Evolutionary conservation across 2,797 vertebrate genomes (phyloP).

Genomic region (Notamacropus eugenii): DNA sequence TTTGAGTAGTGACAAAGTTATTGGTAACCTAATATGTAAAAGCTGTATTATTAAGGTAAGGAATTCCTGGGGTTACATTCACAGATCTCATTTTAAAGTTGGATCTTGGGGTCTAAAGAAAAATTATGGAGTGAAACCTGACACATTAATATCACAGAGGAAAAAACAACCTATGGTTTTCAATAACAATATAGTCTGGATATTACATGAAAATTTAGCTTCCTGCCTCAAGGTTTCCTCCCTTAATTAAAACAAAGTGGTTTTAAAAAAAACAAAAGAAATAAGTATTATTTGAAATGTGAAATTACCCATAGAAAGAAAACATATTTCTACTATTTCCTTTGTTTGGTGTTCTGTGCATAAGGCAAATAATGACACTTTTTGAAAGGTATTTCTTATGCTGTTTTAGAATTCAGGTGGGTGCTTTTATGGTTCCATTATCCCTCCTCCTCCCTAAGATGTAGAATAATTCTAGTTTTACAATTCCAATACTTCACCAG

Average conservation of each 20-base stretch:
- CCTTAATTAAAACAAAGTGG: conserved; percentile 61
- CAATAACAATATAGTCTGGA: conserved; percentile 64
- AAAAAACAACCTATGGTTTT: conserved; percentile 62
- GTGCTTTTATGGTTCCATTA: background rate
- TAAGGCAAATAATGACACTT: conserved; percentile 30
- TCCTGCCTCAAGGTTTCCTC: conserved; percentile 50
- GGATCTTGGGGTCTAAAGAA: conserved; percentile 48
- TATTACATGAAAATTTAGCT: conserved; percentile 70
- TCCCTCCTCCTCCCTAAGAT: background rate
- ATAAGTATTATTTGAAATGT: conserved; percentile 63
- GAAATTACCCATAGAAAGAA: conserved; percentile 55
- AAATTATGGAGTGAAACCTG: conserved; percentile 71
- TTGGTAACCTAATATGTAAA: background rate
- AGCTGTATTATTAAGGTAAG: conserved; percentile 38
- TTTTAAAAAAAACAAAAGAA: conserved; percentile 65
- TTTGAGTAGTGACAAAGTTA: background rate
- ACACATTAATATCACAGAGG: conserved; percentile 58
- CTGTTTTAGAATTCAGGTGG: background rate
- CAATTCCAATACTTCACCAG: background rate
- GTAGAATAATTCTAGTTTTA: background rate
- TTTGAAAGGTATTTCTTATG: conserved; percentile 14
- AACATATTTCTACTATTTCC: conserved; percentile 45
- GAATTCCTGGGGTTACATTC: conserved; percentile 56
- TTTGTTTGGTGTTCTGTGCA: conserved; percentile 50
- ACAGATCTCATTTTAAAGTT: conserved; percentile 69